Percentiles rank a stretch among this genome's conserved stretches.
phyloP scores from a whole-genome alignment of 2,888 invertebrate species.

The Scrobipalpa costella region DNA sequence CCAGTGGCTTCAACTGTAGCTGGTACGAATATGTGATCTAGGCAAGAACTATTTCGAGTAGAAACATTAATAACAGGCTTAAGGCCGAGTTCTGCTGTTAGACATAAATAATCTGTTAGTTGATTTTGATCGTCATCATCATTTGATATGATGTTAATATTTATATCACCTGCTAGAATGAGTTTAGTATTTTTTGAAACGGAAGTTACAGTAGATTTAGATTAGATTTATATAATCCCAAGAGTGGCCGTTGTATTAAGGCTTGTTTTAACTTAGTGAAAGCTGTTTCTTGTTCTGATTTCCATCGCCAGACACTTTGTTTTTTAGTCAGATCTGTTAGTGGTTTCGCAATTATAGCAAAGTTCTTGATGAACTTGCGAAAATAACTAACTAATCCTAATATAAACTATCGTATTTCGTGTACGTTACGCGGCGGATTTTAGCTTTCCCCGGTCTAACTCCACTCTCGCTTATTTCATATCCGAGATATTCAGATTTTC shows the following conservation, averaged over 20 bases:
- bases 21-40: too few relatives aligned
- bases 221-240: too few relatives aligned
- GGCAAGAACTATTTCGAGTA: too few relatives aligned
- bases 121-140: too few relatives aligned
- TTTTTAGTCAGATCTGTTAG: conserved; percentile 21
- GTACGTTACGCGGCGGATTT: conserved; percentile 38
- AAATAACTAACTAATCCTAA: conserved; percentile 44
- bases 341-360: conserved; percentile 36
- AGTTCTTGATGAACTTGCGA: conserved; percentile 39
- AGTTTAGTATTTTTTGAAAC: too few relatives aligned
- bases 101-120: too few relatives aligned
- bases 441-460: conserved; percentile 37
- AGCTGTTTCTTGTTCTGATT: conserved; percentile 6
- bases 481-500: conserved; percentile 39
- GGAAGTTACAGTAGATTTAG: too few relatives aligned
- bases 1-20: too few relatives aligned
- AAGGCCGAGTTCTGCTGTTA: too few relatives aligned
- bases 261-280: conserved; percentile 34
- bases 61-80: too few relatives aligned
- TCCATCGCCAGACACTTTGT: conserved; percentile 22
- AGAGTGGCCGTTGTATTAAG: conserved; percentile 35
- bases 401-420: conserved; percentile 42
- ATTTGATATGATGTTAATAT: too few relatives aligned
- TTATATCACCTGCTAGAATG: too few relatives aligned
- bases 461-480: conserved; percentile 37